A percentile compares a stretch with the other conserved stretches of the same genome.
Conservation (phyloP, 1,140 invertebrate genomes). For the Meloidogyne floridensis region DNA sequence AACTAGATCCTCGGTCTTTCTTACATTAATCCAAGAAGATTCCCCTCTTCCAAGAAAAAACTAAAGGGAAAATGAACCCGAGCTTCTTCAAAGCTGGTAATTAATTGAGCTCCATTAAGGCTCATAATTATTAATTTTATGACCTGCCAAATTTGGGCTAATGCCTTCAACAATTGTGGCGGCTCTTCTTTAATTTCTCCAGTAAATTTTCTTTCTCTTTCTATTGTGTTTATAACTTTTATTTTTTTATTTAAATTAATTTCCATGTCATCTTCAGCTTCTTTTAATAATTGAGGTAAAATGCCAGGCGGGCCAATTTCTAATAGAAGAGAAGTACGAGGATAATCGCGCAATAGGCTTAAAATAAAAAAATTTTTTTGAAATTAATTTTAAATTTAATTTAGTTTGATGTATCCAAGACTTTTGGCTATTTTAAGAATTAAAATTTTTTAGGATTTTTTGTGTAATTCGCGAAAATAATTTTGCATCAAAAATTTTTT, state of each 20-base stretch:
- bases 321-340: neutral
- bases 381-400: no score
- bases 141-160: slow-evolving; percentile 8
- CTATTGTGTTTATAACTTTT: neutral
- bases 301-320: slow-evolving; percentile 1
- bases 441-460: no score
- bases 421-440: no score
- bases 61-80: no score
- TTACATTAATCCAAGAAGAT: no score
- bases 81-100: neutral
- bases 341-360: neutral
- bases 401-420: no score
- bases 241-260: neutral
- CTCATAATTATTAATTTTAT: neutral
- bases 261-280: neutral
- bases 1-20: no score
- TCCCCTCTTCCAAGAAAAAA: neutral
- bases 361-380: neutral
- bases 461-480: no score
- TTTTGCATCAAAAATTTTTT: no score
- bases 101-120: neutral
- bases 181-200: neutral
- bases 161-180: slow-evolving; percentile 5
- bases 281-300: neutral
- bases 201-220: neutral